phyloP scores from a whole-genome alignment of 2,113 vertebrate genomes.

The Lontra canadensis region DNA sequence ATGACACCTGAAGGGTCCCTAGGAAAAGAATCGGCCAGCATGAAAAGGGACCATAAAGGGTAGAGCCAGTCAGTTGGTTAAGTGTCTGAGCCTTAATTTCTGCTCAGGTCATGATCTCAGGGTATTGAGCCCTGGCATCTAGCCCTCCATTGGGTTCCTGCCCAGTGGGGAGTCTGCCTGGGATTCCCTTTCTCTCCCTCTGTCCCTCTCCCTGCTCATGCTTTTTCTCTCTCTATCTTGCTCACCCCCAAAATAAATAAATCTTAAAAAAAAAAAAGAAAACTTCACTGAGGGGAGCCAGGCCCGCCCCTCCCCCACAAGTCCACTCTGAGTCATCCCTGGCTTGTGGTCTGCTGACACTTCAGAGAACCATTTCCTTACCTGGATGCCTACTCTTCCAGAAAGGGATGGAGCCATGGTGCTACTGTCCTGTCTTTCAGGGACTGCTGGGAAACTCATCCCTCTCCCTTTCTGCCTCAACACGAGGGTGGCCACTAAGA shows the following conservation, averaged over 20 bases:
- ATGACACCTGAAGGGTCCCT: too few relatives aligned
- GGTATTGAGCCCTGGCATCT: not conserved
- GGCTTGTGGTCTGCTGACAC: fast-evolving
- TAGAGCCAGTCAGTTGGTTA: not conserved
- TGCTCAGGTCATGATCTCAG: not conserved
- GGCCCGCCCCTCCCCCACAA: not conserved
- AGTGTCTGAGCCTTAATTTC: not conserved
- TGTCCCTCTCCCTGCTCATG: not conserved
- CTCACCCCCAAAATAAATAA: not conserved
- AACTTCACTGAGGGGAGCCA: not conserved
- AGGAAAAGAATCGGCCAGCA: not conserved
- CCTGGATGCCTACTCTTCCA: too few relatives aligned
- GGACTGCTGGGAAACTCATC: not conserved
- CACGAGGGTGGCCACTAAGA: too few relatives aligned
- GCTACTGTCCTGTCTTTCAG: not conserved
- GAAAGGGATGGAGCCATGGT: fast-evolving
- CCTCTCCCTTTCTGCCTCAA: not conserved
- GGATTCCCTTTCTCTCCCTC: not conserved
- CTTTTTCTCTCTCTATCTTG: not conserved
- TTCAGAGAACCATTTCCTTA: not conserved
- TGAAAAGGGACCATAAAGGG: not conserved
- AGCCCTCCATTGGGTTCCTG: not conserved
- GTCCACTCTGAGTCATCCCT: fast-evolving
- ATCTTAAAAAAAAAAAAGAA: not conserved
- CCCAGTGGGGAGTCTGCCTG: not conserved